Evolutionary conservation across 92 coral and sea anemone genomes (phyloP).

Genomic region (Montipora capitata): DNA sequence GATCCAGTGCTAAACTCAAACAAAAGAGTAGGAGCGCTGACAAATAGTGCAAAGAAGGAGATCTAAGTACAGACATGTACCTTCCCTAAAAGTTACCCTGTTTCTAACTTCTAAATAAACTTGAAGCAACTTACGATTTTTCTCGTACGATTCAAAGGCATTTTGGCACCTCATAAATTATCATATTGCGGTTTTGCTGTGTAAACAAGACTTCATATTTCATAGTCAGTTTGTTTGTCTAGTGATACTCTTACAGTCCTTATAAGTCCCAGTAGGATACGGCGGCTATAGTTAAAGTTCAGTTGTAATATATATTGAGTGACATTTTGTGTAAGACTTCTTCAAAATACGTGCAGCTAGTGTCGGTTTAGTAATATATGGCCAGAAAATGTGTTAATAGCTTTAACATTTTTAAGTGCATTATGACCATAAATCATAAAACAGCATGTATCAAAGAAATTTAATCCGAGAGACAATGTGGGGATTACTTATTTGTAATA

Average conservation of each 20-base stretch:
- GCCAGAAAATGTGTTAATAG: constrained; percentile 41
- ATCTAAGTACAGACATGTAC: too few species aligned
- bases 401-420: constrained; percentile 41
- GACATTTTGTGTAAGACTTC: too few species aligned
- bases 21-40: not conserved
- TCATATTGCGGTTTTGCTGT: constrained; percentile 21
- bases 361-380: constrained; percentile 6
- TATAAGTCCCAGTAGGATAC: not conserved
- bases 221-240: not conserved
- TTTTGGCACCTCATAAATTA: not conserved
- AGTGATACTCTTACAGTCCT: not conserved
- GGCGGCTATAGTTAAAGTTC: too few species aligned
- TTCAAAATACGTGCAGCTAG: too few species aligned
- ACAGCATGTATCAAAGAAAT: constrained; percentile 3
- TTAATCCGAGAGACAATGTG: not conserved
- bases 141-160: not conserved
- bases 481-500: constrained; percentile 1
- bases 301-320: too few species aligned
- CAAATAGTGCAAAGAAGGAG: too few species aligned
- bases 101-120: too few species aligned
- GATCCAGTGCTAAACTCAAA: too few species aligned
- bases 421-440: constrained; percentile 34
- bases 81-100: too few species aligned
- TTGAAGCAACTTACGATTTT: too few species aligned
- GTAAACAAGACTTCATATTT: constrained; percentile 20